Base-by-base conservation (phyloP, 2,888 invertebrate species). In the Apantesis nais region DNA sequence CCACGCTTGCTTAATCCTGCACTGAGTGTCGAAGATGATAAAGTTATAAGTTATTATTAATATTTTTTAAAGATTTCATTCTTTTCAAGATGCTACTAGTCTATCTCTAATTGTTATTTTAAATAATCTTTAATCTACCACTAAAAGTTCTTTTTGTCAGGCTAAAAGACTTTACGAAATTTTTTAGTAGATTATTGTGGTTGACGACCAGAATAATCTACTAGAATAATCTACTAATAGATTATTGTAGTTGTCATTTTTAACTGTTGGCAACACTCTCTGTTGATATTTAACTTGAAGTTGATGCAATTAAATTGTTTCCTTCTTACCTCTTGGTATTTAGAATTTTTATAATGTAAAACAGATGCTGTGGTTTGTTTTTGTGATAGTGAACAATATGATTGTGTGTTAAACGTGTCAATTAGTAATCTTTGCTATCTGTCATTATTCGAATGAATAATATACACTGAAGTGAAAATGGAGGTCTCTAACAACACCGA, bases 401-500 rank as follows among this genome's bases (percentile, higher is more conserved):
- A 65, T 62, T 67, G 12, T 25, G 58, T 65, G 60, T 55, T 66
- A 74, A 71, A 70, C 62, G 62, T 66, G 66, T 61, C 64, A 61
- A n/a, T 66, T 60, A 60, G 69, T 71, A 61, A 44, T 37, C 68
- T 55, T 70, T 69, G 65, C 61, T 55, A n/a, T 68, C 70, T 22
- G 44, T n/a, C n/a, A 64, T 52, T 71, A 55, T 55, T 8, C 72
- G 11, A 58, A 71, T 12, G 62, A 70, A 62, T 69, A 73, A 60
- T 68, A 74, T 34, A 78, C 58, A 77, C 63, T 75, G 70, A 74
- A 80, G 73, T 83, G 82, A 90, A 91, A 90, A 95, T 95, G 95
- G 95, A 95, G 92, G 92, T 89, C 79, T 93, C 94, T 64, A 94
- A 92, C 86, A 95, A 95, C 84, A 94, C 95, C 76, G 96, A 96